phyloP scores from a whole-genome alignment of 2,888 invertebrate species.

The Tolmerus cingulatus region DNA sequence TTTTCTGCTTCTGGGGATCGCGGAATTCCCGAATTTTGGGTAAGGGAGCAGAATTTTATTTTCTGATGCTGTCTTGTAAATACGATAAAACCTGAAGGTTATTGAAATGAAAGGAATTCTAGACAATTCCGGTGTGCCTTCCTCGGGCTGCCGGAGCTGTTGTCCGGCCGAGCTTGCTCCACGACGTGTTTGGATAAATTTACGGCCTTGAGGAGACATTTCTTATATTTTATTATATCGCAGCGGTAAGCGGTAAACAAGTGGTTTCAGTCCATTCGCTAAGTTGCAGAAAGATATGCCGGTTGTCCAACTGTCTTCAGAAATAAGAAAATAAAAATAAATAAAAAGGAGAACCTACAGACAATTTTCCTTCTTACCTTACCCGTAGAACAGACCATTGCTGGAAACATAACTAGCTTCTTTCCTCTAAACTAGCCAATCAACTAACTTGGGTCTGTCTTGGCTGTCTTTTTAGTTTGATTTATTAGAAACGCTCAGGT shows the following conservation, averaged over 20 bases:
- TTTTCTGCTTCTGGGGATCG: background rate
- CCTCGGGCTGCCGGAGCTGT: background rate
- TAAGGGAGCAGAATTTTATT: background rate
- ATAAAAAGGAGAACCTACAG: background rate
- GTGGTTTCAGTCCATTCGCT: background rate
- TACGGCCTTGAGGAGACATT: slow-evolving; percentile 10
- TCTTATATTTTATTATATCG: slow-evolving; percentile 18
- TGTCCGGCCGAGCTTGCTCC: background rate
- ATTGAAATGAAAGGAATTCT: slow-evolving; percentile 25
- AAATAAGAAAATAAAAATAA: background rate
- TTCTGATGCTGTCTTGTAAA: background rate
- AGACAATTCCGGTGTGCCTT: slow-evolving; percentile 7
- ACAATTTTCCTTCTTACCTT: background rate
- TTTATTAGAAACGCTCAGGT: background rate
- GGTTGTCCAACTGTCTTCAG: background rate
- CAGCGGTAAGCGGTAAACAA: background rate
- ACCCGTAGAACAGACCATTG: background rate
- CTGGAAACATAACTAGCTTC: background rate
- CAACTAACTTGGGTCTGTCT: background rate
- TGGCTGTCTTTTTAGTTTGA: slow-evolving; percentile 8
- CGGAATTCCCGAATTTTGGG: background rate
- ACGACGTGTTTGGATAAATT: background rate
- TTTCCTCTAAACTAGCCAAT: background rate
- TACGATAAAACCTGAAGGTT: slow-evolving; percentile 1
- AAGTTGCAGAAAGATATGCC: slow-evolving; percentile 10